A percentile compares a stretch with the other conserved stretches of the same genome.
phyloP scores from a whole-genome alignment of 2,113 vertebrate genomes.

The Aegithalos caudatus region DNA sequence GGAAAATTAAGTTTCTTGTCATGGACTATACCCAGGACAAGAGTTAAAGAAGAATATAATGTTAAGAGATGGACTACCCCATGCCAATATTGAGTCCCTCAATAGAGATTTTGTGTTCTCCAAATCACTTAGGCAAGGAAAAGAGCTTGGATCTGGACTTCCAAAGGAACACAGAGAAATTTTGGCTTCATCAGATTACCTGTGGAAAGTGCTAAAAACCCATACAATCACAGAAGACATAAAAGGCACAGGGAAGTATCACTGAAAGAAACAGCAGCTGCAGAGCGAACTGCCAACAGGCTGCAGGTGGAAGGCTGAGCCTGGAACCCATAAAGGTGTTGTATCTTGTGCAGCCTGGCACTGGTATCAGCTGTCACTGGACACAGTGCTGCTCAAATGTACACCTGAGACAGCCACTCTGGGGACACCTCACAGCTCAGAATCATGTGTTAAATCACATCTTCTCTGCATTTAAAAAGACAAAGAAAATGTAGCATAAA shows the following conservation, averaged over 20 bases:
- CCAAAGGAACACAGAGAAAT: not conserved
- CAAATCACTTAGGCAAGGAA: not conserved
- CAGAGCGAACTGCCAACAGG: no score
- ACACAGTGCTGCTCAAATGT: not conserved
- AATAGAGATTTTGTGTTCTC: not conserved
- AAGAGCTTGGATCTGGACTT: not conserved
- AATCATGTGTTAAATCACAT: no score
- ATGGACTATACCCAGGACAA: not conserved
- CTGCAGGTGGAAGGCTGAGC: not conserved
- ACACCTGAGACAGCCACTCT: fast-evolving
- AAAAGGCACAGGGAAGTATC: not conserved
- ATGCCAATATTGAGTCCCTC: not conserved
- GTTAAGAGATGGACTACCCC: not conserved
- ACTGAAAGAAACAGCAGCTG: not conserved
- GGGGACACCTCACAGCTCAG: not conserved
- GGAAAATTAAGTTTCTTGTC: not conserved
- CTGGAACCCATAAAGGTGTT: fast-evolving
- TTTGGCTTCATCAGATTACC: not conserved
- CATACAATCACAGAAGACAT: not conserved
- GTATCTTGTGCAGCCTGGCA: not conserved
- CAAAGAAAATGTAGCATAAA: not conserved
- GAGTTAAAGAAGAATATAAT: not conserved
- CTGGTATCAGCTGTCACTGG: fast-evolving
- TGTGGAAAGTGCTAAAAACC: not conserved
- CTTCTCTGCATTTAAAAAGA: not conserved